phyloP scores from a whole-genome alignment of 1,140 invertebrate genomes.

The Zophobas atratus region DNA sequence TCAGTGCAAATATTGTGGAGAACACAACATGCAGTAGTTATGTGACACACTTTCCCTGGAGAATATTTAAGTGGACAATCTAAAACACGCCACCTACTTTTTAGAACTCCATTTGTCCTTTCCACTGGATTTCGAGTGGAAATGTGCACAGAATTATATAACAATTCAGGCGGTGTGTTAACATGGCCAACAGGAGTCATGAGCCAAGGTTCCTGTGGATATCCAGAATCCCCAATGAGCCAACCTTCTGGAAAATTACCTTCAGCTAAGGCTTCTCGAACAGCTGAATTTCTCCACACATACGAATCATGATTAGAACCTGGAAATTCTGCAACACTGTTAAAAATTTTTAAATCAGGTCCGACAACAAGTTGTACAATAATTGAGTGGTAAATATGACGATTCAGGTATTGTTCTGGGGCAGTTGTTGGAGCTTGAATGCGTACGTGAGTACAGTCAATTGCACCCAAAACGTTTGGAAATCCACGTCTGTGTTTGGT shows the following conservation, averaged over 20 bases:
- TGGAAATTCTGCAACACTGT: neutral
- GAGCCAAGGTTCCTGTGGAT: conserved; percentile 51
- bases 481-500: neutral
- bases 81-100: conserved; percentile 15
- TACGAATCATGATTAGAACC: conserved; percentile 18
- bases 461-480: neutral
- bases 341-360: conserved; percentile 4
- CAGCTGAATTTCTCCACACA: conserved; percentile 19
- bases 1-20: conserved; percentile 5
- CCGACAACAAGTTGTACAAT: neutral
- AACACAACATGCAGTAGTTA: too few species aligned
- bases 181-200: conserved; percentile 49
- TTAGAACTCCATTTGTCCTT: conserved; percentile 6
- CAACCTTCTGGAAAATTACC: conserved; percentile 9
- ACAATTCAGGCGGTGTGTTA: neutral
- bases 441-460: neutral
- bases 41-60: neutral
- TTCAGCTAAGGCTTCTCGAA: neutral
- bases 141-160: conserved; percentile 15
- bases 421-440: neutral
- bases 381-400: neutral
- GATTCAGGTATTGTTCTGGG: conserved; percentile 7
- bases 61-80: conserved; percentile 5
- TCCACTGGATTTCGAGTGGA: conserved; percentile 13
- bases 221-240: conserved; percentile 56